phyloP scores from a whole-genome alignment of 2,113 vertebrate species.

The Dipodomys spectabilis region DNA sequence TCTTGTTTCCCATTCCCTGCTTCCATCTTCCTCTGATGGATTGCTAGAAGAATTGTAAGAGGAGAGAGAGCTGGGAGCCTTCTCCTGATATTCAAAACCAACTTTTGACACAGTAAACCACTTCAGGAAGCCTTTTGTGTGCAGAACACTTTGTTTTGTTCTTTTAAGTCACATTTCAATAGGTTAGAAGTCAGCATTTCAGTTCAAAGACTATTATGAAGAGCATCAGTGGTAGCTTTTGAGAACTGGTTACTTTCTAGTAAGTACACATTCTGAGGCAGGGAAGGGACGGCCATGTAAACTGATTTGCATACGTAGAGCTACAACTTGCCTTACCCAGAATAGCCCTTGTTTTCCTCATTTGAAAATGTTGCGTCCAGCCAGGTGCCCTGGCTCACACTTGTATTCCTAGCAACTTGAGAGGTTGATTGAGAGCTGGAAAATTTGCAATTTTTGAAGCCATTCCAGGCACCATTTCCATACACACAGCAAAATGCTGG shows the following conservation, averaged over 20 bases:
- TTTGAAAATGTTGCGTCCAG: background rate
- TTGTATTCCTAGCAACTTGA: too few species aligned
- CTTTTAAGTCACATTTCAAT: background rate
- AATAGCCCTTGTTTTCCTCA: background rate
- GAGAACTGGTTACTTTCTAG: conserved; percentile 3
- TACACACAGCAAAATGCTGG: too few species aligned
- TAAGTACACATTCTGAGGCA: background rate
- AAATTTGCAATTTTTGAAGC: too few species aligned
- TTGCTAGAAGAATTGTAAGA: background rate
- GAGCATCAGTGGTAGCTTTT: background rate
- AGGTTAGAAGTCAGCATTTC: background rate
- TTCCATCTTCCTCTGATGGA: background rate
- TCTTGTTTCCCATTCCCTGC: background rate
- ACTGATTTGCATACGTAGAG: background rate
- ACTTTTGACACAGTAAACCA: conserved; percentile 11
- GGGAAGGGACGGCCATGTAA: background rate
- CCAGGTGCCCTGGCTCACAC: too few species aligned
- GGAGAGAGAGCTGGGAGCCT: background rate
- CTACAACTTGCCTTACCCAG: background rate
- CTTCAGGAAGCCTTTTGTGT: background rate
- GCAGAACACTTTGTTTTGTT: background rate
- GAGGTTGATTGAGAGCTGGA: too few species aligned
- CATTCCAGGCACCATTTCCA: too few species aligned
- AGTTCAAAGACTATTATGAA: background rate
- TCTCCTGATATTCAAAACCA: conserved; percentile 5